Conservation (phyloP, 2,797 vertebrate species). For the Phrynocephalus guinanensis region DNA sequence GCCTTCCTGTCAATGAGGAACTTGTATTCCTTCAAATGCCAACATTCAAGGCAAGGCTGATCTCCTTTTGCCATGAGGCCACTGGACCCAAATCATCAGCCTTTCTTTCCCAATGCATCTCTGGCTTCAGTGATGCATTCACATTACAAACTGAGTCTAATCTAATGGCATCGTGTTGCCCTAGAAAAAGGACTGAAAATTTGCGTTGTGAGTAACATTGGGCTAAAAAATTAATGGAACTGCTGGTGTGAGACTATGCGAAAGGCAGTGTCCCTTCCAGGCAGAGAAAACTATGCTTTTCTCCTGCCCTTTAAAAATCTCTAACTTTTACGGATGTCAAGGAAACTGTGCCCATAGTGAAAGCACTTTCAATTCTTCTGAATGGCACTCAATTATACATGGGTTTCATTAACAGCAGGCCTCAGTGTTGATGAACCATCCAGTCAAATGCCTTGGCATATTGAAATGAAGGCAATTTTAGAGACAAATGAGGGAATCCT, state of each 20-base stretch:
- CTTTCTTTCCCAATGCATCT: slow-evolving; percentile 11
- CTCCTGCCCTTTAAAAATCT: slow-evolving; percentile 45
- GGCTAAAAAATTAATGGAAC: neutral
- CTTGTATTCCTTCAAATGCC: too few relatives aligned
- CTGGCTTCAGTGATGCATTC: slow-evolving; percentile 37
- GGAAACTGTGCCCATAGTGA: neutral
- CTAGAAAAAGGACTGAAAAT: neutral
- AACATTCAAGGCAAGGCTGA: neutral
- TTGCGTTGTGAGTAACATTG: neutral
- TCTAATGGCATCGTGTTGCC: too few relatives aligned
- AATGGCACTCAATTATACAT: slow-evolving; percentile 47
- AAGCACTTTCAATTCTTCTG: slow-evolving; percentile 58
- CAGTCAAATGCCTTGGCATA: slow-evolving; percentile 42
- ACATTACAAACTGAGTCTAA: neutral
- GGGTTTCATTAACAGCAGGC: slow-evolving; percentile 54
- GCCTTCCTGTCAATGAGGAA: too few relatives aligned
- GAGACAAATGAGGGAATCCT: slow-evolving; percentile 47
- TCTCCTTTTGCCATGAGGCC: slow-evolving; percentile 11
- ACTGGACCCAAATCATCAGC: neutral
- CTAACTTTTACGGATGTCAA: slow-evolving; percentile 47
- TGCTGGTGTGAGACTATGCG: neutral
- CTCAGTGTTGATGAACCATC: slow-evolving; percentile 43
- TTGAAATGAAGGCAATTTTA: slow-evolving; percentile 62
- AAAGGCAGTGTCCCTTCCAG: neutral
- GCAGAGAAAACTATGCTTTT: slow-evolving; percentile 40